Evolutionary conservation across 2,113 vertebrate species (phyloP).

Genomic region (Capreolus pygargus): DNA sequence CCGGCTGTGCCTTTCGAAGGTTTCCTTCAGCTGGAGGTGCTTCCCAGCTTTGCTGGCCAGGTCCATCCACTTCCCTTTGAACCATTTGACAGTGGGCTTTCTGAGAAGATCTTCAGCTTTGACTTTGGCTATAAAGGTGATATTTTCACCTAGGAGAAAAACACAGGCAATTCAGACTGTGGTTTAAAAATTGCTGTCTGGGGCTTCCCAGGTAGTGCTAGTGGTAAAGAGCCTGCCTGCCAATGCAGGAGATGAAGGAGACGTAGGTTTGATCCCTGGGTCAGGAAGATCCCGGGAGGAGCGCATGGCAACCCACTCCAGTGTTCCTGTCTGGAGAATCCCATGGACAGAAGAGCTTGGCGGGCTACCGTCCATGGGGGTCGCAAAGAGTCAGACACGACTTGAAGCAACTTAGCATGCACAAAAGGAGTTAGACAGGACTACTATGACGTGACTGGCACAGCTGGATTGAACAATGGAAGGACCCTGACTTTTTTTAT

Average conservation of each 20-base stretch:
- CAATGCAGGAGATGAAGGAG: neutral
- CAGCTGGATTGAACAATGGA: neutral
- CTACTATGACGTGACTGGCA: neutral
- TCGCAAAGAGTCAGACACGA: accelerated
- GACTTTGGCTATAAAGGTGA: slow-evolving; percentile 94
- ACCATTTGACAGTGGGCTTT: slow-evolving; percentile 96
- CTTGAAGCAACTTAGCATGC: neutral
- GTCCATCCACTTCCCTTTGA: slow-evolving; percentile 99
- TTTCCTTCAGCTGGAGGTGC: slow-evolving; percentile 96
- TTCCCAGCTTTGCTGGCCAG: slow-evolving; percentile 98
- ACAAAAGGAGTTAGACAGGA: neutral
- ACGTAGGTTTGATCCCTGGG: neutral
- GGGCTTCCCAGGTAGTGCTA: neutral
- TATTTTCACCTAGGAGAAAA: slow-evolving; percentile 88
- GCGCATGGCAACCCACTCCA: neutral
- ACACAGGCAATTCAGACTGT: neutral
- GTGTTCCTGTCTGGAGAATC: neutral
- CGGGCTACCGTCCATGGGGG: neutral
- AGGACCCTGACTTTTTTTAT: neutral
- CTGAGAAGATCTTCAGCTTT: slow-evolving; percentile 97
- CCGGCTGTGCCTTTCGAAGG: slow-evolving; percentile 92
- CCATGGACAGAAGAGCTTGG: neutral
- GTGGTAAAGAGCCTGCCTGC: neutral
- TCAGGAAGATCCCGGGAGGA: neutral
- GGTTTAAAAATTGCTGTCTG: neutral